Percentiles rank a stretch among this genome's conserved stretches.
These are phyloP conservation scores for Ceuthmochares aereus DNA, from an alignment of 2,113 vertebrate species.

Conservation along the genomic window DNA sequence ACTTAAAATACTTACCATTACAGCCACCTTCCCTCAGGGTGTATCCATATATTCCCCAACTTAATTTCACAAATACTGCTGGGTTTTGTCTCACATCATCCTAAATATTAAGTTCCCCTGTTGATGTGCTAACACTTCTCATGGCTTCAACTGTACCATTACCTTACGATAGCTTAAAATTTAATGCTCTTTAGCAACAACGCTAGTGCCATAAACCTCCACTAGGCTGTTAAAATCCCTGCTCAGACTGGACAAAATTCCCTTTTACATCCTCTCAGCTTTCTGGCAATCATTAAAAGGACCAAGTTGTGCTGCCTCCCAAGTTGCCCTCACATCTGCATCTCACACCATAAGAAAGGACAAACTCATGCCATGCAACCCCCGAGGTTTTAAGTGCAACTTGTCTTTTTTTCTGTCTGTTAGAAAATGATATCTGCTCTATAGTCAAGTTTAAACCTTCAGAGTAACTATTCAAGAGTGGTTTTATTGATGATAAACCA, in stretches of 20 bases:
- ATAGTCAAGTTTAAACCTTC: background rate
- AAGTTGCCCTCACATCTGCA: background rate
- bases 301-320: background rate
- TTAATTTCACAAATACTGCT: background rate
- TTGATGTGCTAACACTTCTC: background rate
- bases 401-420: rapidly evolving
- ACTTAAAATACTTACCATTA: background rate
- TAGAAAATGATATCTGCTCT: background rate
- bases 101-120: rapidly evolving
- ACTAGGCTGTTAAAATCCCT: background rate
- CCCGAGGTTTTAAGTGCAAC: background rate
- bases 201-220: background rate
- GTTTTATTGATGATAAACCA: background rate
- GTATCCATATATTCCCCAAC: background rate
- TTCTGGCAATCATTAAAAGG: background rate
- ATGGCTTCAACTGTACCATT: background rate
- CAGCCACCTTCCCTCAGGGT: background rate
- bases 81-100: background rate
- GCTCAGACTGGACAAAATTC: background rate
- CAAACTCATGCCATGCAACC: rapidly evolving
- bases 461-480: background rate
- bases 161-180: background rate
- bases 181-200: background rate
- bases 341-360: rapidly evolving
- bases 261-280: background rate